phyloP scores from a whole-genome alignment of 2,888 invertebrate genomes.

The Gymnoscelis rufifasciata region DNA sequence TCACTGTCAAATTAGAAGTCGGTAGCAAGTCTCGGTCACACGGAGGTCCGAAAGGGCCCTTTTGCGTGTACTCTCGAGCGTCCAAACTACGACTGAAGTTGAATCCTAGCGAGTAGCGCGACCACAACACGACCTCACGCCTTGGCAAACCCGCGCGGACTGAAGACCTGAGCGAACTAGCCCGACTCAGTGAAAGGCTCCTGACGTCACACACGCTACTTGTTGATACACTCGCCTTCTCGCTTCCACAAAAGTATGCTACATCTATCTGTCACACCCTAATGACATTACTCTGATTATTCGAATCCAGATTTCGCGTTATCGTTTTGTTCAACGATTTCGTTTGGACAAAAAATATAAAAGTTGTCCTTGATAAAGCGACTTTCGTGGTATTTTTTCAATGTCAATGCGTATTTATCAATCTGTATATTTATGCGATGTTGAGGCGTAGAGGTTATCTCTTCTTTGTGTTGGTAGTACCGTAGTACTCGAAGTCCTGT shows the following conservation, averaged over 20 bases:
- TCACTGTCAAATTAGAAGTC: not conserved
- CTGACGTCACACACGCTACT: constrained; percentile 78
- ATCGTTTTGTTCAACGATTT: constrained; percentile 41
- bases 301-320: constrained; percentile 39
- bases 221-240: constrained; percentile 66
- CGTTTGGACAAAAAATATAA: constrained; percentile 25
- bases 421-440: not conserved
- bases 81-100: constrained; percentile 41
- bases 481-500: constrained; percentile 26
- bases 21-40: constrained; percentile 37
- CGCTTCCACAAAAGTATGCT: constrained; percentile 34
- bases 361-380: constrained; percentile 25
- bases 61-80: constrained; percentile 50
- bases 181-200: constrained; percentile 64
- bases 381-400: constrained; percentile 17
- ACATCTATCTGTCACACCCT: constrained; percentile 53
- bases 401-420: constrained; percentile 5
- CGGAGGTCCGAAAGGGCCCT: constrained; percentile 56
- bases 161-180: constrained; percentile 45
- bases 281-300: constrained; percentile 52
- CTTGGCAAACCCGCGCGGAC: constrained; percentile 77
- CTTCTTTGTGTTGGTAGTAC: not conserved
- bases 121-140: constrained; percentile 69
- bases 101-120: constrained; percentile 46
- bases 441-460: not conserved